Evolutionary conservation across 30 jellyfish, hydroid and myxozoan genomes (phyloP).

Genomic region (Cassiopea andromeda): DNA sequence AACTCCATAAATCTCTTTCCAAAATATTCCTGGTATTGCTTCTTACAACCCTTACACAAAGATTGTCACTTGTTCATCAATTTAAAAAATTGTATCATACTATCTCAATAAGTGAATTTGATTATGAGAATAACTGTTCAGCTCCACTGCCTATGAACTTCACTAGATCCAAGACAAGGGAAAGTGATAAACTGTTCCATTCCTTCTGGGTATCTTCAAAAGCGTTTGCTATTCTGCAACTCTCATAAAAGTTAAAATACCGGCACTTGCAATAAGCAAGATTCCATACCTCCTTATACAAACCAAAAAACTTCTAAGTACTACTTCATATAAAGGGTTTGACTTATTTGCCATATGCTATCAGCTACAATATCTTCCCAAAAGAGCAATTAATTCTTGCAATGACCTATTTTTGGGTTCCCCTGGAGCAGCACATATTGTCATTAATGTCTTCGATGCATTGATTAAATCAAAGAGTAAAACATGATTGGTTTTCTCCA

Average conservation of each 20-base stretch:
- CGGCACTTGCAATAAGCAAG: constrained; percentile 73
- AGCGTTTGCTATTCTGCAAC: constrained; percentile 23
- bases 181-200: constrained; percentile 36
- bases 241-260: constrained; percentile 60
- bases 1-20: constrained; percentile 56
- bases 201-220: constrained; percentile 42
- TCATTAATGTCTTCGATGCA: constrained; percentile 60
- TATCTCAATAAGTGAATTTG: constrained; percentile 59
- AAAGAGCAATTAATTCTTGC: neutral
- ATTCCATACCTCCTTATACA: constrained; percentile 72
- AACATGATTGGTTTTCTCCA: constrained; percentile 59
- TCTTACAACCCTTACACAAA: constrained; percentile 18
- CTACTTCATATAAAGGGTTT: constrained; percentile 46
- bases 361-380: neutral
- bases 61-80: constrained; percentile 49
- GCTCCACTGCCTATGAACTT: constrained; percentile 63
- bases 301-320: constrained; percentile 59
- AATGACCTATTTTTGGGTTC: constrained; percentile 61
- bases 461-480: constrained; percentile 58
- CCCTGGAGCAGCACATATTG: constrained; percentile 66
- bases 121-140: constrained; percentile 58
- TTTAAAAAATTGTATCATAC: constrained; percentile 60
- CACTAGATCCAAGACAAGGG: constrained; percentile 25
- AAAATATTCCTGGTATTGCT: constrained; percentile 38
- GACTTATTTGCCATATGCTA: constrained; percentile 6